phyloP scores from a whole-genome alignment of 1,140 invertebrate species.

The Leptoteleia sp. region DNA sequence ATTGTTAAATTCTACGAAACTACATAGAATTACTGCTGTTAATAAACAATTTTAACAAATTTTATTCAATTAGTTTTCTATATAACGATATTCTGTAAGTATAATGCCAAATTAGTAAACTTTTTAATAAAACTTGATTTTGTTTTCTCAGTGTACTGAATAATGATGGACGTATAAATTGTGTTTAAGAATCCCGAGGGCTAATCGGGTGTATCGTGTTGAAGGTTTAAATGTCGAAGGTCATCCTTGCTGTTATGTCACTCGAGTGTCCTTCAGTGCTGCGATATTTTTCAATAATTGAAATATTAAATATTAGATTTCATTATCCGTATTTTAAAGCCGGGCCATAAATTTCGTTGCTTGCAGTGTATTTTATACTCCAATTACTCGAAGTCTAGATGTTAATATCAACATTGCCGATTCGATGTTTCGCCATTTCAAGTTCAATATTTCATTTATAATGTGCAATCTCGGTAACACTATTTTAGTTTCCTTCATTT shows the following conservation, averaged over 20 bases:
- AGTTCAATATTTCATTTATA: slow-evolving; percentile 46
- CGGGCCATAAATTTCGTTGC: slow-evolving; percentile 33
- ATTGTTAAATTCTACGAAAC: no score
- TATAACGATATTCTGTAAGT: no score
- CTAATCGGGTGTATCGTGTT: no score
- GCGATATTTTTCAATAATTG: slow-evolving; percentile 32
- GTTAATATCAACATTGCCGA: slow-evolving; percentile 50
- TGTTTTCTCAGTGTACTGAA: no score
- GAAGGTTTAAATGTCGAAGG: no score
- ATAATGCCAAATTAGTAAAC: no score
- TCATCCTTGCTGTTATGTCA: slow-evolving; percentile 2
- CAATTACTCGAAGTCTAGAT: slow-evolving; percentile 48
- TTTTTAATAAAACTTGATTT: no score
- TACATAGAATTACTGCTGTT: no score
- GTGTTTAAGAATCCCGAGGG: no score
- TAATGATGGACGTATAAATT: no score
- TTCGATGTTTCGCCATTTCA: slow-evolving; percentile 48
- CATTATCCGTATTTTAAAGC: slow-evolving; percentile 42
- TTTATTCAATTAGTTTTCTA: no score
- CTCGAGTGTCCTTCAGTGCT: background rate
- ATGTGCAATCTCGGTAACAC: slow-evolving; percentile 25
- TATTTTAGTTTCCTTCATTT: slow-evolving; percentile 42
- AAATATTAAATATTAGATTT: slow-evolving; percentile 46
- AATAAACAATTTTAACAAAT: no score
- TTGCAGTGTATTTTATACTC: slow-evolving; percentile 50